A percentile compares a stretch with the other conserved stretches of the same genome.
These are phyloP conservation scores for Notospermus geniculatus DNA, from an alignment of 1,140 invertebrate species.

Conservation along the genomic window DNA sequence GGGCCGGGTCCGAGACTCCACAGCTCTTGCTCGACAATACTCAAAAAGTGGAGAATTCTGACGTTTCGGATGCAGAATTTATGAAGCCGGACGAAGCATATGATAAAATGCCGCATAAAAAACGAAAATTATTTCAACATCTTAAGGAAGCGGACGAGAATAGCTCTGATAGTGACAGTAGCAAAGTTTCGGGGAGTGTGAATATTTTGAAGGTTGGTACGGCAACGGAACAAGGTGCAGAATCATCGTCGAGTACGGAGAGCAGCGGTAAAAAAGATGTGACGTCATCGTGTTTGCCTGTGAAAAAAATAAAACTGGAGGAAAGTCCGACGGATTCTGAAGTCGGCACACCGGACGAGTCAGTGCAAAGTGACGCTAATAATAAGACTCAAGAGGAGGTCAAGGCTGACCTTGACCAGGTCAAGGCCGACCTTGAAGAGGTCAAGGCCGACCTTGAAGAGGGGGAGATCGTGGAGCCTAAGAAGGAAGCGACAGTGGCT, in stretches of 20 bases:
- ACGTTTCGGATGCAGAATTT: too few species aligned
- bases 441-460: not conserved
- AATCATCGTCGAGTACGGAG: not conserved
- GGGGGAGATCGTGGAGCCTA: not conserved
- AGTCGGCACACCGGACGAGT: not conserved
- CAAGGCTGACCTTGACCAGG: not conserved
- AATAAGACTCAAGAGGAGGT: not conserved
- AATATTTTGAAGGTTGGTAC: not conserved
- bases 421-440: not conserved
- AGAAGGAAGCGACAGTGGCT: slow-evolving; percentile 5
- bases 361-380: not conserved
- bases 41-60: too few species aligned
- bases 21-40: too few species aligned
- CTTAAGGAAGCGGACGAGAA: too few species aligned
- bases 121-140: too few species aligned
- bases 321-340: too few species aligned
- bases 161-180: slow-evolving; percentile 15
- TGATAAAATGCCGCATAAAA: too few species aligned
- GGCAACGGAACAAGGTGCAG: not conserved
- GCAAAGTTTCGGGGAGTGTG: not conserved
- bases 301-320: not conserved
- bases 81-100: too few species aligned
- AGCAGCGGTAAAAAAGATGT: not conserved
- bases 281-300: not conserved
- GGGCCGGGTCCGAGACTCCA: slow-evolving; percentile 10